Base-by-base conservation (phyloP, 1,140 invertebrate species). In the Leptinotarsa undecemlineata region DNA sequence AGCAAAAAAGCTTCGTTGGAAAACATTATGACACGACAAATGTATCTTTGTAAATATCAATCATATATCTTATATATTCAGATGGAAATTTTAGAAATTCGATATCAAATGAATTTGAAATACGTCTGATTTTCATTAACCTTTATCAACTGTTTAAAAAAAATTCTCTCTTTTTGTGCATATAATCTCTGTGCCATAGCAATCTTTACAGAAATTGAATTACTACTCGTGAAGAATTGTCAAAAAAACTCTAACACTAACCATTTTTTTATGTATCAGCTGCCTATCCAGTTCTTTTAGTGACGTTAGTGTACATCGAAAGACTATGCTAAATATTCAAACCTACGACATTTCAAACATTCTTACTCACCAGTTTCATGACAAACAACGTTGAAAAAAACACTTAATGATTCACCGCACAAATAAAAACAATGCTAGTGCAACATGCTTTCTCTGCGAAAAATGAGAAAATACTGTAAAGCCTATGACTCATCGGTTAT, bases 401-500 rank as follows among this genome's bases (percentile, higher is more conserved):
- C 48, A 17, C 62, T 26, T 42, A 72, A 72, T 61, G 47, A 42
- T 26, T 47, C 20, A 72, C 71, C 57, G 23, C 62, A 72, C 71
- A 63, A 64, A 72, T 64, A 66, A 60, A 72, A 72, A 72, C 71
- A 72, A 72, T 64, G 62, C 60, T 64, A 19, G 6, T 70, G 62
- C 71, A 72, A 63, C 62, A 62, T 66, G 62, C 20, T 72, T 47
- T 72, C 62, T 4, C 71, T 21, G 15, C 23, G 71, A 47, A 23
- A 64, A 61, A 47, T 48, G 71, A 42, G 61, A 61, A 72, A 64
- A 72, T 51, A 72, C 71, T 72, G 71, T 72, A 26, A 33, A 61
- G 60, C 15, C 0, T 72, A 72, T 72, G 71, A 72, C 51, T 72
- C 71, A 72, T 72, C 60, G 71, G 60, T 33, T 72, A 72, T 72